Percentiles rank a stretch among this genome's conserved stretches.
These are phyloP conservation scores for Microtus pennsylvanicus DNA, from an alignment of 2,113 vertebrate genomes.

Conservation along the genomic window DNA sequence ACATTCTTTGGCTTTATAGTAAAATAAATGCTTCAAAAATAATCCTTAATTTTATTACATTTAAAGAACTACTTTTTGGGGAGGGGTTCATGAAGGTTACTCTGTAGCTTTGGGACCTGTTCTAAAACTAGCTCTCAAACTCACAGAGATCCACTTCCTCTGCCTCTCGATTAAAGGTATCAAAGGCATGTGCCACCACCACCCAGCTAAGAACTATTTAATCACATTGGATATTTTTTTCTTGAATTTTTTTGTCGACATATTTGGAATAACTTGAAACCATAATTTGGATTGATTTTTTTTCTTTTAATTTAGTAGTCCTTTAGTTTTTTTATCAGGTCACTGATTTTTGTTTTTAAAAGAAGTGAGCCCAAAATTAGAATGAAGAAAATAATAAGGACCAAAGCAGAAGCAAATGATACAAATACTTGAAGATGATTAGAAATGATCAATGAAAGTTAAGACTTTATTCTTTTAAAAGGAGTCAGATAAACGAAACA, in stretches of 20 bases:
- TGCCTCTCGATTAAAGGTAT: too few relatives aligned
- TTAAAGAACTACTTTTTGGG: neutral
- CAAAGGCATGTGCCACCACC: too few relatives aligned
- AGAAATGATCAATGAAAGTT: neutral
- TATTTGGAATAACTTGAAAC: neutral
- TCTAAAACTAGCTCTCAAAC: too few relatives aligned
- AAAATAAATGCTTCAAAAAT: neutral
- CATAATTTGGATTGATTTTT: neutral
- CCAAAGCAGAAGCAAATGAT: neutral
- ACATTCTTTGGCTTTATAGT: neutral
- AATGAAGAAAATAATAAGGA: neutral
- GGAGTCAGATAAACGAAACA: neutral
- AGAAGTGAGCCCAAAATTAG: neutral
- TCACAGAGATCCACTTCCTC: too few relatives aligned
- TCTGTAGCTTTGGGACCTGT: too few relatives aligned
- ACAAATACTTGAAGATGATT: neutral
- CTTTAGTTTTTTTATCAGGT: neutral
- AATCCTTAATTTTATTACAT: neutral
- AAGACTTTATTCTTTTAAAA: neutral
- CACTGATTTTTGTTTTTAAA: neutral
- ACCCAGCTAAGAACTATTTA: neutral
- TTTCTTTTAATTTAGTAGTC: neutral
- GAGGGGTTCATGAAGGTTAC: too few relatives aligned
- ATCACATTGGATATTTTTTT: neutral
- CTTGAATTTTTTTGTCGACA: neutral